Evolutionary conservation across 2,797 vertebrate species (phyloP).

Genomic region (Glossophaga mutica): DNA sequence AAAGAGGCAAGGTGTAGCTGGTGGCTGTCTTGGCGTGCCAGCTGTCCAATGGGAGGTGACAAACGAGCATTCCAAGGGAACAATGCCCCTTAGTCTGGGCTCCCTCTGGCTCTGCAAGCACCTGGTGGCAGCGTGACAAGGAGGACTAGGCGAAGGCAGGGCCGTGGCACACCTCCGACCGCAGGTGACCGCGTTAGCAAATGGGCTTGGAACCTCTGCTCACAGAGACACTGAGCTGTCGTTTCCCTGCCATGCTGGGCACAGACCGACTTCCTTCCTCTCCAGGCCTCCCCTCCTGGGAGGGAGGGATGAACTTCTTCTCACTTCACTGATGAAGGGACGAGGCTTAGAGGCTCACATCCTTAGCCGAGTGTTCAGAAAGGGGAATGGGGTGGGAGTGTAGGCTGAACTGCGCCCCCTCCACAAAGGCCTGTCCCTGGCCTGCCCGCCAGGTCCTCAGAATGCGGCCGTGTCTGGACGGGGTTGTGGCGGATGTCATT

Average conservation of each 20-base stretch:
- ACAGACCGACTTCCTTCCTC: rapidly evolving
- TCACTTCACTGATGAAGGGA: background rate
- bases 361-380: background rate
- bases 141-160: slow-evolving; percentile 50
- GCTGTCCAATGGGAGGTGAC: background rate
- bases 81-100: slow-evolving; percentile 8
- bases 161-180: rapidly evolving
- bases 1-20: slow-evolving; percentile 61
- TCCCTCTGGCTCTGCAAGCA: background rate
- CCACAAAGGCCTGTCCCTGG: background rate
- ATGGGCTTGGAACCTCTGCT: background rate
- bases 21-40: background rate
- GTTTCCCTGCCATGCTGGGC: background rate
- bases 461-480: background rate
- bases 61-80: background rate
- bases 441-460: background rate
- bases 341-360: background rate
- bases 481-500: background rate
- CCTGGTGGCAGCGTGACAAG: slow-evolving; percentile 23
- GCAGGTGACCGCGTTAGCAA: background rate
- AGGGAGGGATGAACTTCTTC: background rate
- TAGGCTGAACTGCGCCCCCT: background rate
- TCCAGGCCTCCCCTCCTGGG: background rate
- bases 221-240: rapidly evolving
- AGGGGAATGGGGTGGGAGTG: too few species aligned